Evolutionary conservation across 2,797 vertebrate species (phyloP).

Genomic region (Clarias fuscus): DNA sequence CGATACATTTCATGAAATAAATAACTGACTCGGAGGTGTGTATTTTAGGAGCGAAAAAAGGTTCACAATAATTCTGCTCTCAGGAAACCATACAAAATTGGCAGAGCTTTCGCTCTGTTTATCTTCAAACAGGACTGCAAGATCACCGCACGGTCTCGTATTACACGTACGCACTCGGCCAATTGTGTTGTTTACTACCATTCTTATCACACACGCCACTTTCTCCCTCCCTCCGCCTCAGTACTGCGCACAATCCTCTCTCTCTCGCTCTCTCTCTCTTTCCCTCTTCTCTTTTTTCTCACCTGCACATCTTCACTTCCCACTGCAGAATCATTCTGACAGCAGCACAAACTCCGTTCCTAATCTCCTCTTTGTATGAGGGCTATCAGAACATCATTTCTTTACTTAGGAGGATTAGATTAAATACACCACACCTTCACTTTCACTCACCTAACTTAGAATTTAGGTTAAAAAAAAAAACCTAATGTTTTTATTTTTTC

Average conservation of each 20-base stretch:
- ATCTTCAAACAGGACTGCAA: background rate
- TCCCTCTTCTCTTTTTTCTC: slow-evolving; percentile 29
- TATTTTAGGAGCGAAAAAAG: background rate
- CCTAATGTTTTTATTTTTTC: background rate
- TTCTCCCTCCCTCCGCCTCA: slow-evolving; percentile 13
- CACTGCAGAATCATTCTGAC: slow-evolving; percentile 23
- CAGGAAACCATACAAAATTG: background rate
- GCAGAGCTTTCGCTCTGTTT: background rate
- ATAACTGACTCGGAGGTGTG: background rate
- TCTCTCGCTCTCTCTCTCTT: slow-evolving; percentile 19
- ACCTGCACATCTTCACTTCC: slow-evolving; percentile 10
- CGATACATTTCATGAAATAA: background rate
- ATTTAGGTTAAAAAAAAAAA: too few relatives aligned
- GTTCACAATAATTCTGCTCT: background rate
- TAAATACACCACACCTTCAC: background rate
- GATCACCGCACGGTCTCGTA: slow-evolving; percentile 14
- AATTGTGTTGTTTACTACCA: slow-evolving; percentile 41
- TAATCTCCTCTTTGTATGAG: background rate
- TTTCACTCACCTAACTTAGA: background rate
- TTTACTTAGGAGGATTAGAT: too few relatives aligned
- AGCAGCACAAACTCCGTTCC: background rate
- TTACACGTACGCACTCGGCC: slow-evolving; percentile 21
- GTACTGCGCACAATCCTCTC: slow-evolving; percentile 38
- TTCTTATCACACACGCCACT: slow-evolving; percentile 38
- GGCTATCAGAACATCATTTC: background rate